Conservation (phyloP, 2,888 invertebrate genomes). For the Tenodera sinensis region DNA sequence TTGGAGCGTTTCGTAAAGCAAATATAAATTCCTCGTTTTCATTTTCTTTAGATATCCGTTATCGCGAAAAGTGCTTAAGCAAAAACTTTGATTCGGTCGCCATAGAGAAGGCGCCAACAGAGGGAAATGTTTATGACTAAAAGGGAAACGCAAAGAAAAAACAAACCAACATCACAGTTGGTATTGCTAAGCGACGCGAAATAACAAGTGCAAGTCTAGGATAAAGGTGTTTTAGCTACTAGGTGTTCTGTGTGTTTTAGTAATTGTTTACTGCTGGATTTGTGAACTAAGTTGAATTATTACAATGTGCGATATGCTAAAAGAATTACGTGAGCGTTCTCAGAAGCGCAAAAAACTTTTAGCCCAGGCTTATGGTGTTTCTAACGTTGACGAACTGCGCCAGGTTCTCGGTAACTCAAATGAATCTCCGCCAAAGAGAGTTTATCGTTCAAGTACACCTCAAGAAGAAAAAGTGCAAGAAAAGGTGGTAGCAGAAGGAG, state of each 20-base stretch:
- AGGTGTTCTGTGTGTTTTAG: no score
- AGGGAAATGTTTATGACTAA: not conserved
- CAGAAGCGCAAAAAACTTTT: constrained; percentile 82
- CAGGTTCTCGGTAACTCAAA: constrained; percentile 78
- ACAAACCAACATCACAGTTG: not conserved
- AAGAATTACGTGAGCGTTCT: constrained; percentile 81
- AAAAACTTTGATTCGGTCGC: no score
- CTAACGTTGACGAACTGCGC: constrained; percentile 79
- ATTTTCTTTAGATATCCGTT: no score
- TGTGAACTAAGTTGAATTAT: not conserved
- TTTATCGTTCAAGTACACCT: constrained; percentile 35
- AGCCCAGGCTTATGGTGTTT: constrained; percentile 88
- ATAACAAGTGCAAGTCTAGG: not conserved
- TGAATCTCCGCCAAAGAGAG: constrained; percentile 61
- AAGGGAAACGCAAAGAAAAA: not conserved
- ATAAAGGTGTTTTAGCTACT: no score
- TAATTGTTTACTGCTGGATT: not conserved
- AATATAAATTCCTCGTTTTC: no score
- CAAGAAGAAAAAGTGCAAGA: constrained; percentile 32
- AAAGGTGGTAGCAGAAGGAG: constrained; percentile 36
- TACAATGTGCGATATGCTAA: constrained; percentile 72
- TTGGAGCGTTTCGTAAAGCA: no score
- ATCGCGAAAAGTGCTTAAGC: no score
- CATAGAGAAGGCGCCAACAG: no score
- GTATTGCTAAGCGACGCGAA: not conserved